These are phyloP conservation scores for Sebastes hubbsi DNA, from an alignment of 2,797 vertebrate genomes.

Conservation along the genomic window DNA sequence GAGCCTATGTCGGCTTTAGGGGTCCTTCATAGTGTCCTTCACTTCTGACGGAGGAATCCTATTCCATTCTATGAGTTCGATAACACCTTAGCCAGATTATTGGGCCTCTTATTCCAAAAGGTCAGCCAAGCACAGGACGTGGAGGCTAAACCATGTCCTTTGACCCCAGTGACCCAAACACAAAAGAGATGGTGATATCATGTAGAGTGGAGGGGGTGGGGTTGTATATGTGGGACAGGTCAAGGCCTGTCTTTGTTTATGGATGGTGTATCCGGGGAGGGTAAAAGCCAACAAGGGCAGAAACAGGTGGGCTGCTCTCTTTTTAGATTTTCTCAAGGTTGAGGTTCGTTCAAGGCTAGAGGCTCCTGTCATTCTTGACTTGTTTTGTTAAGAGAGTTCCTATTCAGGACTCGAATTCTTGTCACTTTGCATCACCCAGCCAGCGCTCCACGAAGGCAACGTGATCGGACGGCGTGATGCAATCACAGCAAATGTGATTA, in stretches of 20 bases:
- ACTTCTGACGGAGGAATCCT: constrained; percentile 31
- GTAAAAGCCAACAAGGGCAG: constrained; percentile 45
- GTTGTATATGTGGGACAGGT: constrained; percentile 34
- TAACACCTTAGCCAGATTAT: constrained; percentile 13
- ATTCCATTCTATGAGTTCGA: not conserved
- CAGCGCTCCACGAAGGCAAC: not conserved
- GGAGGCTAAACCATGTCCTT: constrained; percentile 3
- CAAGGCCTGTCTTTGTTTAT: constrained; percentile 68
- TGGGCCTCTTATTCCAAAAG: constrained; percentile 10
- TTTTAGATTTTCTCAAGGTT: constrained; percentile 59
- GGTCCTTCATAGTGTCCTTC: constrained; percentile 51
- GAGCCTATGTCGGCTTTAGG: constrained; percentile 51
- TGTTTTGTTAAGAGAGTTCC: constrained; percentile 14
- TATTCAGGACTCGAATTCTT: constrained; percentile 8
- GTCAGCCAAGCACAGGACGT: constrained; percentile 4
- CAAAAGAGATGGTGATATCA: constrained; percentile 8
- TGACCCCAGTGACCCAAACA: constrained; percentile 44
- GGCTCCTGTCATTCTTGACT: not conserved
- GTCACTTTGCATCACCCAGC: not conserved
- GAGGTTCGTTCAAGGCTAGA: not conserved
- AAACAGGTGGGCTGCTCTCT: constrained; percentile 72
- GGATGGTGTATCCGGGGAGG: constrained; percentile 30
- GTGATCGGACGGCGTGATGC: not conserved
- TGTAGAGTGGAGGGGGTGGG: constrained; percentile 1
- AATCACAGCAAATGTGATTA: not conserved